Base-by-base conservation (phyloP, 1,140 invertebrate species). In the Orussus abietinus region DNA sequence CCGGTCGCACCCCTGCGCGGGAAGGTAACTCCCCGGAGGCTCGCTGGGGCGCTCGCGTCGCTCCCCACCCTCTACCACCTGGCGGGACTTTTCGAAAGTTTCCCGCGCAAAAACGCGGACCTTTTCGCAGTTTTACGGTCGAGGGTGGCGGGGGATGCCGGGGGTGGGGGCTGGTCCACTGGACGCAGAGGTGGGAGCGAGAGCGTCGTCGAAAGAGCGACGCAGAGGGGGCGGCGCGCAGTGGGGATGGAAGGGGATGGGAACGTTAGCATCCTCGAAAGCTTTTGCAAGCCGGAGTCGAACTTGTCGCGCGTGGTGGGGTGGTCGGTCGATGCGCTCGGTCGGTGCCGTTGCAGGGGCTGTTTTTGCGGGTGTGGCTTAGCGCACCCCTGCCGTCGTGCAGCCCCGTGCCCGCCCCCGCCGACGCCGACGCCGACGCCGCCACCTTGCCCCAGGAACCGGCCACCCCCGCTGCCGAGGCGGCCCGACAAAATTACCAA, bases 331-430 rank as follows among this genome's bases (percentile, higher is more conserved):
- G 63, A 64, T 64, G 60, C 57, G 62, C 62, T 64, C 53, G 55
- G 58, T 57, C 59, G 57, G 48, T 58, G 50, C 49, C 36, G 44
- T 51, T 63, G 54, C 56, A 64, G 62, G 64, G 64, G 64, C 63
- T 67, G 66, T 69, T 69, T 69, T 69, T 67, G 64, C 66, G 66
- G 66, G 66, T 69, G 66, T 69, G 66, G 66, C 66, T 66, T 66
- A 69, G 61, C 62, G 51, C 57, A 49, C 60, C 52, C 53, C 49
- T 51, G 44, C 47, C 51, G 47, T 53, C 56, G 7, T 20, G 19
- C 22, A 21, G 26, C 11, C 19, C 21, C 42, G 38, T 19, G 32
- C 17, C 41, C 31, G 26, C 21, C 13, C 19, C 47, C 51, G 49
- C 48, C 43, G 47, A 51, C 51, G 53, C 48, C n/a, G n/a, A n/a